Evolutionary conservation across 2,888 invertebrate genomes (phyloP).

Genomic region (Eupeodes latifasciatus): DNA sequence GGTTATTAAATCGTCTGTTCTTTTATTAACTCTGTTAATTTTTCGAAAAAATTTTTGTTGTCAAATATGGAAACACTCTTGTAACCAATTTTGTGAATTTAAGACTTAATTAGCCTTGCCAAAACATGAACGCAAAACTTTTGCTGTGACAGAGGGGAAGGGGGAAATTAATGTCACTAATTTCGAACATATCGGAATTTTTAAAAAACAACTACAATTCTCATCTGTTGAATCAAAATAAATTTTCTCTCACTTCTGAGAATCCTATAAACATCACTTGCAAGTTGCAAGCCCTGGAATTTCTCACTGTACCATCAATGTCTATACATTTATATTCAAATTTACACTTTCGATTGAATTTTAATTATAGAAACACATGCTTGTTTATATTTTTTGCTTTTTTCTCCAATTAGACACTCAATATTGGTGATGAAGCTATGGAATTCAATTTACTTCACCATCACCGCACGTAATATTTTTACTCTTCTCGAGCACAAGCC

Average conservation of each 20-base stretch:
- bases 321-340: conserved; percentile 42
- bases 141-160: too few species aligned
- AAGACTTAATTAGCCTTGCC: too few species aligned
- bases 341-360: conserved; percentile 73
- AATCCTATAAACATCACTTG: background rate
- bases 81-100: too few species aligned
- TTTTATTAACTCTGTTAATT: too few species aligned
- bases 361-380: conserved; percentile 73
- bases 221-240: conserved; percentile 39
- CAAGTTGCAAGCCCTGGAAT: background rate
- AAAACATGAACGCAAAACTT: too few species aligned
- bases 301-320: conserved; percentile 41
- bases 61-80: too few species aligned
- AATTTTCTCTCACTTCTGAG: conserved; percentile 31
- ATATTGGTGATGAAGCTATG: conserved; percentile 10
- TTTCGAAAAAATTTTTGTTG: too few species aligned
- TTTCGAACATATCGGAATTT: background rate
- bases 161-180: too few species aligned
- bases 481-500: conserved; percentile 39
- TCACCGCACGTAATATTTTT: conserved; percentile 48
- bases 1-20: too few species aligned
- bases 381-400: background rate
- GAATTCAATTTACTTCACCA: conserved; percentile 20
- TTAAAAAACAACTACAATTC: background rate
- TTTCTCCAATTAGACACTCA: conserved; percentile 40